phyloP scores from a whole-genome alignment of 2,797 vertebrate species.

The Vireo griseus region DNA sequence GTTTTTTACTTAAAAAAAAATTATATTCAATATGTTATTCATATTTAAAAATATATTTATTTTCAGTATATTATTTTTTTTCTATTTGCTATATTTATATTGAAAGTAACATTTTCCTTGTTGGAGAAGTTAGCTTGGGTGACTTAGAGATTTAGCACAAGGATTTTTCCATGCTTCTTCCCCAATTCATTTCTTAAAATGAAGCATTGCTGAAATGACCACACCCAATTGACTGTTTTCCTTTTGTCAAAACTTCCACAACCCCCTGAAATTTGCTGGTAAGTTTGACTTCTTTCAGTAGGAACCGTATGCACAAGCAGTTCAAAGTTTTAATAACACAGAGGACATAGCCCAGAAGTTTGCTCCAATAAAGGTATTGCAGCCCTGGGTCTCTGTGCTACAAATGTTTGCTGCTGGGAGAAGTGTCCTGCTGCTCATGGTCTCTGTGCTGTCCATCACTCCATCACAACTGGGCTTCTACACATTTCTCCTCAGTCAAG shows the following conservation, averaged over 20 bases:
- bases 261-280: not conserved
- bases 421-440: not conserved
- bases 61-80: not conserved
- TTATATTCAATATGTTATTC: not conserved
- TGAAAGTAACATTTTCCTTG: not conserved
- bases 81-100: not conserved
- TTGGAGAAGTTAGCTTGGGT: not conserved
- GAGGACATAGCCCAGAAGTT: not conserved
- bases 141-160: not conserved
- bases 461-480: not conserved
- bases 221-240: not conserved
- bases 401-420: not conserved
- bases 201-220: not conserved
- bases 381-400: not conserved
- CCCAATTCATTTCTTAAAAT: not conserved
- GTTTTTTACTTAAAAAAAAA: not conserved
- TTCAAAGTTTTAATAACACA: not conserved
- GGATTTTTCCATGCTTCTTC: not conserved
- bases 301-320: not conserved
- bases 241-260: not conserved
- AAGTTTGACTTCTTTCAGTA: not conserved
- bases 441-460: not conserved
- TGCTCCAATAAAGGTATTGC: not conserved
- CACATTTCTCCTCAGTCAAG: not conserved
- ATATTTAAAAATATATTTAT: not conserved